phyloP scores from a whole-genome alignment of 2,888 invertebrate species.

The Endomychus coccineus region DNA sequence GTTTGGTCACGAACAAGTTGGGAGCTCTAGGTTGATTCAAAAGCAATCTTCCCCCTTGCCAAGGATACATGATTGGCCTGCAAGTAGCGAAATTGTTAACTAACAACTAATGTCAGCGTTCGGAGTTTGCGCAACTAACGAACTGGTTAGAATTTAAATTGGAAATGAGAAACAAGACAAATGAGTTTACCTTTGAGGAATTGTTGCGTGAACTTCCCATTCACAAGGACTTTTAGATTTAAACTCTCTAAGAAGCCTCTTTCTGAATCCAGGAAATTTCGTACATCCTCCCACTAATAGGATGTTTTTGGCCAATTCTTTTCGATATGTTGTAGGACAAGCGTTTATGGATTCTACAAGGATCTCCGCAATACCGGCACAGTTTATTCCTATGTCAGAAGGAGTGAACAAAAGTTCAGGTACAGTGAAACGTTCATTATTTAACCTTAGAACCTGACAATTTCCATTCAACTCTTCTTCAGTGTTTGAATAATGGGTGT shows the following conservation, averaged over 20 bases:
- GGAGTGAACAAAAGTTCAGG: conserved; percentile 94
- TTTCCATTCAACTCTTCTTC: conserved; percentile 34
- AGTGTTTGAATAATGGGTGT: conserved; percentile 33
- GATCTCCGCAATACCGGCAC: conserved; percentile 88
- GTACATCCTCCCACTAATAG: conserved; percentile 76
- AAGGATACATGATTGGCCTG: conserved; percentile 76
- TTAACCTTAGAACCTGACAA: conserved; percentile 72
- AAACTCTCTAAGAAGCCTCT: conserved; percentile 71
- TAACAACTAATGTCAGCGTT: conserved; percentile 5
- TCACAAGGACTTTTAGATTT: conserved; percentile 70
- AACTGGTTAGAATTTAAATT: not conserved
- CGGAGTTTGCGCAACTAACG: not conserved
- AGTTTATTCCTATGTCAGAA: conserved; percentile 85
- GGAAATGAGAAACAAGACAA: not conserved
- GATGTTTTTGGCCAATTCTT: conserved; percentile 75
- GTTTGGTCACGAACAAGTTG: conserved; percentile 55
- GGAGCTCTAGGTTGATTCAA: conserved; percentile 55
- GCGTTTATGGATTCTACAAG: conserved; percentile 68
- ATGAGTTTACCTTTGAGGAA: conserved; percentile 55
- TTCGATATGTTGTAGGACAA: conserved; percentile 67
- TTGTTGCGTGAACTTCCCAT: conserved; percentile 64
- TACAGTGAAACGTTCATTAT: conserved; percentile 89
- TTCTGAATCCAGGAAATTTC: conserved; percentile 75
- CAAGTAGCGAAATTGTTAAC: conserved; percentile 16
- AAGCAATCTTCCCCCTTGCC: conserved; percentile 79